A percentile compares a stretch with the other conserved stretches of the same genome.
Evolutionary conservation across 2,888 invertebrate genomes (phyloP).

Genomic region (Rhimphoctona megacephalus): DNA sequence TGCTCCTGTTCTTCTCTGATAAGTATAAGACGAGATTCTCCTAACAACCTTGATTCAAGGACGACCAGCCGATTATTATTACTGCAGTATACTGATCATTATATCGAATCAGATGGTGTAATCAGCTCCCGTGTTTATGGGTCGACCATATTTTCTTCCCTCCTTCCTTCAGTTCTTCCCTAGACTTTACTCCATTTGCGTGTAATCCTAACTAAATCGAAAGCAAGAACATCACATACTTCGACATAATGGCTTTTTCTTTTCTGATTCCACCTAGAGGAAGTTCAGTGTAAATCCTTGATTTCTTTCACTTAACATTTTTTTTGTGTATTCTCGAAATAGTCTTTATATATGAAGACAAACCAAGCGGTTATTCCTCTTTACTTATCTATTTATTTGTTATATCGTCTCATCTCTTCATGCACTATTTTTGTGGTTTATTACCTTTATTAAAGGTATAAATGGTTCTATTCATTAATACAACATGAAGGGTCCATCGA

Average conservation of each 20-base stretch:
- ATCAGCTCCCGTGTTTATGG: conserved; percentile 55
- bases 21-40: conserved; percentile 49
- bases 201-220: conserved; percentile 25
- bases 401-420: neutral
- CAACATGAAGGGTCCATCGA: neutral
- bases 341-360: neutral
- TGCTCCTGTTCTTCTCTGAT: conserved; percentile 51
- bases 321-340: neutral
- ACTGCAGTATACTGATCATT: conserved; percentile 51
- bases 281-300: neutral
- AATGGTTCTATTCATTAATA: neutral
- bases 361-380: neutral
- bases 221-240: conserved; percentile 18
- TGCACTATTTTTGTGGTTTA: neutral
- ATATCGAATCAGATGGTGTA: conserved; percentile 49
- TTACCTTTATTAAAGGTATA: neutral
- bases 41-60: conserved; percentile 56
- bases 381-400: neutral
- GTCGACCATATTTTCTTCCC: conserved; percentile 34
- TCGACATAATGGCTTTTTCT: neutral
- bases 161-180: neutral
- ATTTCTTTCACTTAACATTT: neutral
- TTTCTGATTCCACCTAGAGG: neutral
- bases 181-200: conserved; percentile 23
- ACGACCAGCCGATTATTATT: conserved; percentile 67